Evolutionary conservation across 2,888 invertebrate species (phyloP).

Genomic region (Elysia crispata): DNA sequence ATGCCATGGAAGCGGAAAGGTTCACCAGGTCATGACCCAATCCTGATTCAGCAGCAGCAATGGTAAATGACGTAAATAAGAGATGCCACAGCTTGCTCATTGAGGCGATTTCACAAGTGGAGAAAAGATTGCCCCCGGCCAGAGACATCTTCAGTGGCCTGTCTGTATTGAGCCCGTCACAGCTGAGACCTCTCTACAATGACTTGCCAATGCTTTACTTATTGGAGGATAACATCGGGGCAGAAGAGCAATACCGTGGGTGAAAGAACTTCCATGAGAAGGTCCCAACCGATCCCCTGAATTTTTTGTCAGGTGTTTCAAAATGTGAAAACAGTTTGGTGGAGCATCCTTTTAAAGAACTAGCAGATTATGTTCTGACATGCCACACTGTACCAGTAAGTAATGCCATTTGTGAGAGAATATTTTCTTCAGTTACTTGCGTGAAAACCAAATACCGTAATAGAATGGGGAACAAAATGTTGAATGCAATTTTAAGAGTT

Average conservation of each 20-base stretch:
- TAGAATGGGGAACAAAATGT: conserved; percentile 16
- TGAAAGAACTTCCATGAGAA: neutral
- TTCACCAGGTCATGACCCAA: neutral
- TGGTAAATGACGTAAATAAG: neutral
- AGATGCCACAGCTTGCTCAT: neutral
- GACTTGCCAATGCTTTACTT: conserved; percentile 12
- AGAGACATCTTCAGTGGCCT: neutral
- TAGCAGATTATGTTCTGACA: conserved; percentile 25
- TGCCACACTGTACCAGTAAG: neutral
- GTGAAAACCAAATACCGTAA: conserved; percentile 6
- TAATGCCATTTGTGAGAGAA: conserved; percentile 1
- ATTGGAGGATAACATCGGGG: neutral
- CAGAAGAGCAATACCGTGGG: conserved; percentile 29
- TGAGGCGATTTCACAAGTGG: neutral
- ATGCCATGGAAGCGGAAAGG: neutral
- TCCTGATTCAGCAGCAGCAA: too few species aligned
- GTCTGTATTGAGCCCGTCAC: neutral
- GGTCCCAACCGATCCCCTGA: neutral
- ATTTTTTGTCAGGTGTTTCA: neutral
- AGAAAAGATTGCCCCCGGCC: neutral
- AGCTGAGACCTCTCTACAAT: conserved; percentile 10
- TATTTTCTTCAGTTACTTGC: conserved; percentile 4
- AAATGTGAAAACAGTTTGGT: conserved; percentile 3
- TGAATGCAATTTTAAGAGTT: conserved; percentile 1
- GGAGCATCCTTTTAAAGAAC: neutral